phyloP scores from a whole-genome alignment of 2,888 invertebrate genomes.

The Steinernema hermaphroditum region DNA sequence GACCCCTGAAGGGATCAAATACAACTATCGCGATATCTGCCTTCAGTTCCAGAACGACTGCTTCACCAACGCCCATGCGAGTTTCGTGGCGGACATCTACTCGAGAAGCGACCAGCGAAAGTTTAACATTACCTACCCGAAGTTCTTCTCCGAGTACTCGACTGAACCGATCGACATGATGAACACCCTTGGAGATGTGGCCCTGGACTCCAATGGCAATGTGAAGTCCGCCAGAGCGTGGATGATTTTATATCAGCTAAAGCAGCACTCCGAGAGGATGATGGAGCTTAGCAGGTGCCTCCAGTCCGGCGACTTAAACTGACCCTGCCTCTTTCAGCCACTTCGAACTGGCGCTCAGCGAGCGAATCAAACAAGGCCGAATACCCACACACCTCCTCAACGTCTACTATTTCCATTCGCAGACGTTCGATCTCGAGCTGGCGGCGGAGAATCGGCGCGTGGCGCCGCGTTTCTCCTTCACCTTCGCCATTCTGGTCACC shows the following conservation, averaged over 20 bases:
- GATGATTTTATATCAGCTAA: conserved; percentile 59
- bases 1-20: conserved; percentile 31
- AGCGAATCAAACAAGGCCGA: conserved; percentile 39
- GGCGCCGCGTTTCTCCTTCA: conserved; percentile 57
- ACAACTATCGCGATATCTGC: conserved; percentile 42
- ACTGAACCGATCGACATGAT: conserved; percentile 58
- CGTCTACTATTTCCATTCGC: conserved; percentile 59
- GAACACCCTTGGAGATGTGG: conserved; percentile 42
- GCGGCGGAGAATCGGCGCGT: conserved; percentile 54
- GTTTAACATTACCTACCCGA: conserved; percentile 57
- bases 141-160: conserved; percentile 49
- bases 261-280: conserved; percentile 38
- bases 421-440: conserved; percentile 58
- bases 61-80: conserved; percentile 55
- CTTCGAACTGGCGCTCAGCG: conserved; percentile 50
- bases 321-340: conserved; percentile 38
- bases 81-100: conserved; percentile 54
- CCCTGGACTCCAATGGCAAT: conserved; percentile 34
- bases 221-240: conserved; percentile 51
- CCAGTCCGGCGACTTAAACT: too few relatives aligned
- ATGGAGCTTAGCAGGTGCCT: conserved; percentile 24
- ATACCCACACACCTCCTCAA: conserved; percentile 44
- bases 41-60: conserved; percentile 56
- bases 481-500: conserved; percentile 55
- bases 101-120: conserved; percentile 44